Conservation (phyloP, 2,888 invertebrate species). For the Euzetes globulus region DNA sequence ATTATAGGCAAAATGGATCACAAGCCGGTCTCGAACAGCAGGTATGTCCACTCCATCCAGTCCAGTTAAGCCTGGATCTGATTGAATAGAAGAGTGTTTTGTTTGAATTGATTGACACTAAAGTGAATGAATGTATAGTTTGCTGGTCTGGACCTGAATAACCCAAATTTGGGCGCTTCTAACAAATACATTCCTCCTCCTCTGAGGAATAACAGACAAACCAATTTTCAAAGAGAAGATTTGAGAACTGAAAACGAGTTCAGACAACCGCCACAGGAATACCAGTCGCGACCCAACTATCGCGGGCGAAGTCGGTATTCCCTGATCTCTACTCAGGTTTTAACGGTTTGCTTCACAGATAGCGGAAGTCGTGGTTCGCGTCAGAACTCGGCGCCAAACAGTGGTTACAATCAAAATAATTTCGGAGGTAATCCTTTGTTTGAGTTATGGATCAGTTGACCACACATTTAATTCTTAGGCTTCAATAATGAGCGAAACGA, state of each 20-base stretch:
- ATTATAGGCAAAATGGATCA: conserved; percentile 4
- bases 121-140: not conserved
- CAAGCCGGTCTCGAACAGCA: conserved; percentile 13
- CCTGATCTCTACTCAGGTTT: not conserved
- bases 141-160: conserved; percentile 18
- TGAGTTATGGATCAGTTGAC: no score
- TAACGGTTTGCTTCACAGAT: not conserved
- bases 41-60: not conserved
- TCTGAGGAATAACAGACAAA: not conserved
- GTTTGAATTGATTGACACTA: not conserved
- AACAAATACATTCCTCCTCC: conserved; percentile 14
- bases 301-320: not conserved
- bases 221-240: not conserved
- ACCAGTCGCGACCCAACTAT: not conserved
- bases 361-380: conserved; percentile 21
- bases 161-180: no score
- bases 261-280: not conserved
- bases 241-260: not conserved
- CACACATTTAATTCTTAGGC: not conserved
- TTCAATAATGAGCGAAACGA: conserved; percentile 19
- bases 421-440: not conserved
- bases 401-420: conserved; percentile 4
- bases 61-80: no score
- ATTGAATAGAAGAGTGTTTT: no score
- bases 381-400: not conserved